Base-by-base conservation (phyloP, 2,797 vertebrate species). In the Peromyscus eremicus region DNA sequence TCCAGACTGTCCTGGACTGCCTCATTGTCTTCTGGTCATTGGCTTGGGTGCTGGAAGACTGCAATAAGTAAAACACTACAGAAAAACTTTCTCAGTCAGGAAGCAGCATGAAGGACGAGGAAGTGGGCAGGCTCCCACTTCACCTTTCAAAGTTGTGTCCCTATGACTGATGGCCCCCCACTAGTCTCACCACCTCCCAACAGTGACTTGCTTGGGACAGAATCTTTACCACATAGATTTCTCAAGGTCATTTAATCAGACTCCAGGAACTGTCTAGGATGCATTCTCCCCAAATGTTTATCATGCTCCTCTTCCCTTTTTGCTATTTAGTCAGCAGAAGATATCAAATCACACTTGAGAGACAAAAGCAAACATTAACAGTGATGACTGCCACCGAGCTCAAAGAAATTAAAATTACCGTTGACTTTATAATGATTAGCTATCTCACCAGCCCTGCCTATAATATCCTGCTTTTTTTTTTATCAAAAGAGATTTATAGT, bases 1-100 rank as follows among this genome's bases (percentile, higher is more conserved):
- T 49, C 23, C 4, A 10, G 2, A 27, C 55, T 1, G 7, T 6
- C 6, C 46, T 2, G 2, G 2, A 25, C 25, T 60, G n/a, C 16
- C 4, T n/a, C 9, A 32, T 17, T 40, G 32, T 34, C 27, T 70
- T 49, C 27, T 34, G 62, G 40, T 8, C 32, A 19, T 3, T 27
- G 21, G 4, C 43, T 19, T n/a, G 43, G 19, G 12, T 6, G 21
- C 8, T 68, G 6, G 37, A 23, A 7, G 29, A 10, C 4, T 4
- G 3, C 32, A 5, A 19, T 52, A 43, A 43, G 32, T 43, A 16
- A 19, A 34, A 34, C 2, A 21, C 23, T 19, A 29, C 43, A 60
- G 21, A 34, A 29, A 29, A 55, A 2, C 29, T 13, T 55, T n/a
- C 21, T 60, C 14, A 43, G 23, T 32, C 29, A 32, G 6, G 62